A percentile compares a stretch with the other conserved stretches of the same genome.
Conservation (phyloP, 2,888 invertebrate species). For the Hyposoter dolosus region DNA sequence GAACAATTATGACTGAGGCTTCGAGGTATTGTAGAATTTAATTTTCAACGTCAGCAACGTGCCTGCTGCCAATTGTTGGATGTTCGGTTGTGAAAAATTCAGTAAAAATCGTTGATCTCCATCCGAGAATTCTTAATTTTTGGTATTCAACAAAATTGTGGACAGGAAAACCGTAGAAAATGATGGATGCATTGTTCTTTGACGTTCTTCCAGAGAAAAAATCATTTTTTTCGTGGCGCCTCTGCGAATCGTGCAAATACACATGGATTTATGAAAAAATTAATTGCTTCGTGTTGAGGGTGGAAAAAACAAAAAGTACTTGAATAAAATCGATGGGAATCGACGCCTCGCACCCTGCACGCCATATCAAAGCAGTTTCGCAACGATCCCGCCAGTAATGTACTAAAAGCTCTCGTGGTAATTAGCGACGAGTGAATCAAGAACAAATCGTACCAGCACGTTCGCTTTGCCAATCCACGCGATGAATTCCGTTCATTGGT, state of each 20-base stretch:
- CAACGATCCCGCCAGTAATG: conserved; percentile 61
- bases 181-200: background rate
- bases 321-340: conserved; percentile 28
- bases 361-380: background rate
- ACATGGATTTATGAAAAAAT: conserved; percentile 62
- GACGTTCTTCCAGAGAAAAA: background rate
- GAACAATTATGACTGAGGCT: background rate
- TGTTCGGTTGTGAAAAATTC: background rate
- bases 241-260: background rate
- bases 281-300: background rate
- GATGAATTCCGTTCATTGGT: background rate
- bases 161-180: background rate
- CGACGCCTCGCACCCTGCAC: conserved; percentile 4
- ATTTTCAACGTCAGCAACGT: background rate
- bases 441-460: conserved; percentile 4
- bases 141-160: background rate
- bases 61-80: background rate
- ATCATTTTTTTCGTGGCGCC: background rate
- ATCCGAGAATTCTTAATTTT: background rate
- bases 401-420: conserved; percentile 40
- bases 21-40: background rate
- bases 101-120: background rate
- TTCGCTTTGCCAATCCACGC: conserved; percentile 39
- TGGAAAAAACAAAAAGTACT: background rate
- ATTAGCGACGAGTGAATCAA: conserved; percentile 42